Conservation (phyloP, 1,140 invertebrate species). For the Ditylenchus dipsaci region DNA sequence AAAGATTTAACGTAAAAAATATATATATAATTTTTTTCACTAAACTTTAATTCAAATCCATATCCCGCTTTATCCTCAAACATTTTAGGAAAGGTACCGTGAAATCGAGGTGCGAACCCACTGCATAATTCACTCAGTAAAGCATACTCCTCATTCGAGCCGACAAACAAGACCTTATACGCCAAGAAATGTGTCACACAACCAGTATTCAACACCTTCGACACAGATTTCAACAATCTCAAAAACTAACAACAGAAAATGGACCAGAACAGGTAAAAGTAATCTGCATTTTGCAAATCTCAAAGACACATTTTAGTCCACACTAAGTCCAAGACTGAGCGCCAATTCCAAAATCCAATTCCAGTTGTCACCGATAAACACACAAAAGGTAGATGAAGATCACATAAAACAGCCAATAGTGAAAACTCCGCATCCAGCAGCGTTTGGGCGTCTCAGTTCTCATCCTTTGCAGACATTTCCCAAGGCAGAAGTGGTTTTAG, state of each 20-base stretch:
- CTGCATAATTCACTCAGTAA: not conserved
- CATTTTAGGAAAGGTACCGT: not conserved
- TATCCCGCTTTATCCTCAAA: too few species aligned
- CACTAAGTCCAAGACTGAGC: not conserved
- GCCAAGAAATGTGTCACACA: not conserved
- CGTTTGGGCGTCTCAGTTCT: not conserved
- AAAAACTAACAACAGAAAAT: not conserved
- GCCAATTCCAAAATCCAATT: not conserved
- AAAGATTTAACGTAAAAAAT: too few species aligned
- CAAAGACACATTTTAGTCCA: not conserved
- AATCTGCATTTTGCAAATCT: not conserved
- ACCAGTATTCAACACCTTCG: not conserved
- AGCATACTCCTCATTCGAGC: slow-evolving; percentile 6
- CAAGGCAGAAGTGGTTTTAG: not conserved
- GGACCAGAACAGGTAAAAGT: not conserved
- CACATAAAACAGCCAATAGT: not conserved
- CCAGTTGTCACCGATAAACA: not conserved
- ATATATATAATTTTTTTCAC: too few species aligned
- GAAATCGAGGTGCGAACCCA: not conserved
- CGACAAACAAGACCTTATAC: slow-evolving; percentile 9
- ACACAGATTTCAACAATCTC: not conserved
- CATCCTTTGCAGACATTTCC: not conserved
- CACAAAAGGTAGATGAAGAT: not conserved
- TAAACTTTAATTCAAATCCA: too few species aligned
- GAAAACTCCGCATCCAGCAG: not conserved